Conservation (phyloP, 2,797 vertebrate species). For the Enteromius thamalakanensis region DNA sequence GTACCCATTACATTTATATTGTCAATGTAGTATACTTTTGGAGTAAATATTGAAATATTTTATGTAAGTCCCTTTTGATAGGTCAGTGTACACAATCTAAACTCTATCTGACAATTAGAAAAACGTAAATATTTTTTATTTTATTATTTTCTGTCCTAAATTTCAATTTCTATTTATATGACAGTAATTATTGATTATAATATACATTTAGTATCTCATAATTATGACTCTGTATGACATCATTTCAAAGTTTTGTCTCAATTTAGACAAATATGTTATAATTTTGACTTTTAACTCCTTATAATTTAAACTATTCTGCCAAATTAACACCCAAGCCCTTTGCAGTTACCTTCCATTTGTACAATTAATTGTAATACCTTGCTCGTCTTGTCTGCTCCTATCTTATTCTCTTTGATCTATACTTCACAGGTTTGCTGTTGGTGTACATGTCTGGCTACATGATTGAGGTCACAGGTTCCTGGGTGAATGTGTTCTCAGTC, state of each 20-base stretch:
- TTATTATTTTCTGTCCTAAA: neutral
- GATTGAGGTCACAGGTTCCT: slow-evolving; percentile 72
- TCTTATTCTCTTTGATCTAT: neutral
- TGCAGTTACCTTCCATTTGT: neutral
- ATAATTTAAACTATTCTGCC: neutral
- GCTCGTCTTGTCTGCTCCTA: slow-evolving; percentile 1
- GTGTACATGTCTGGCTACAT: slow-evolving; percentile 74
- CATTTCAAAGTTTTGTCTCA: neutral
- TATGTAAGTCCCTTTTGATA: neutral
- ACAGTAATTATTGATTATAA: neutral
- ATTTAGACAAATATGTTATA: neutral
- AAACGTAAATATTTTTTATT: neutral
- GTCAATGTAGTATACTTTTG: too few relatives aligned
- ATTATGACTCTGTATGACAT: neutral
- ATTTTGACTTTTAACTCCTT: neutral
- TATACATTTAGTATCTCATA: neutral
- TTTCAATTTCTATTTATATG: neutral
- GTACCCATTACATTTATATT: neutral
- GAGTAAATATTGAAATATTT: neutral
- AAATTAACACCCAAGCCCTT: neutral
- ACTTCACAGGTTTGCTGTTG: slow-evolving; percentile 68
- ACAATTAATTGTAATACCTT: neutral
- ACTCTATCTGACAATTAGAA: neutral
- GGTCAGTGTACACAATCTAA: neutral
- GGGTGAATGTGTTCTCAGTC: slow-evolving; percentile 69